Evolutionary conservation across 2,888 invertebrate genomes (phyloP), one percentile per base, ranked within the genome.

Genomic region (Andrena dorsata): DNA sequence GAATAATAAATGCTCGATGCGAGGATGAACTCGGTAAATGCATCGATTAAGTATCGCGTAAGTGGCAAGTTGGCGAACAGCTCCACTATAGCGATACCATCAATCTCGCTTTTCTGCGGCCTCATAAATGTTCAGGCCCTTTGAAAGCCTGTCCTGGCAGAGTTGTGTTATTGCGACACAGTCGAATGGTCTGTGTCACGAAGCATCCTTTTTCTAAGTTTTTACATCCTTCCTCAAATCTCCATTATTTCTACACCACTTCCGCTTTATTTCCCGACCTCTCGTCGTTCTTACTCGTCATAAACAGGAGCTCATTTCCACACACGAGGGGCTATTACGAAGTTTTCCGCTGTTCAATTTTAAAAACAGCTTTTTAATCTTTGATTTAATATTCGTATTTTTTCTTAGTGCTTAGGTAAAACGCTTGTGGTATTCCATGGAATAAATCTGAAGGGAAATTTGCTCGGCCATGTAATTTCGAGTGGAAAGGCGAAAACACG

Each of bases 41-140:
- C 61, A 70, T 76, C 70, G 70, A 76, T 76, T 76, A 76, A 64
- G 53, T 58, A 49, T 63, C 30, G 0, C 41, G 70, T 61, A 72
- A 73, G 72, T 72, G 51, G 63, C 23, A 77, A 77, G 68, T 77
- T 76, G 51, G 56, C 20, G 72, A 35, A 23, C 63, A 56, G 64
- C 68, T 47, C 47, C 53, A 58, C 61, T 60, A 63, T 30, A 73
- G 35, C 32, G 72, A 41, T 49, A 69, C 53, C 70, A 68, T 76
- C 76, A 58, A 77, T 81, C 80, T 51, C 32, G 32, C 64, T 26
- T 26, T 35, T 41, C 41, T 16, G 16, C 32, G 35, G 41, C 28
- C 35, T 53, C 63, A 20, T 49, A 61, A 71, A 49, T 26, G 76
- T 64, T 64, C 60, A 23, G n/a, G n/a, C n/a, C n/a, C 58, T 71